A percentile compares a stretch with the other conserved stretches of the same genome.
Conservation (phyloP, 2,113 vertebrate species). For the Argyrosomus japonicus region DNA sequence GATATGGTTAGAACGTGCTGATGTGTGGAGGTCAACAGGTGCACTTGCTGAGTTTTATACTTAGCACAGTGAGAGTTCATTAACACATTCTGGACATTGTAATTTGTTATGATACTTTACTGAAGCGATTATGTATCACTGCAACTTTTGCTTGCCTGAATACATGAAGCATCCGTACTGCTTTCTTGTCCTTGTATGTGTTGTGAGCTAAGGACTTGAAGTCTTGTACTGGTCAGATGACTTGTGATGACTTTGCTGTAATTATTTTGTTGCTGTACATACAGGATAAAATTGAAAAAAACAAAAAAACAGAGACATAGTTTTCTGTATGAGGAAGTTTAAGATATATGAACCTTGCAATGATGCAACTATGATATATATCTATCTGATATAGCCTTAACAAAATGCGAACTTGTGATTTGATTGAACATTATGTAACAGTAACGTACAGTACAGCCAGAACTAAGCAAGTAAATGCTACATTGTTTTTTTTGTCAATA, state of each 20-base stretch:
- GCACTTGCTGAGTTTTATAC: slow-evolving; percentile 35
- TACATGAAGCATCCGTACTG: not conserved
- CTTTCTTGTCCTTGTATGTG: not conserved
- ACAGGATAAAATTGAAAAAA: not conserved
- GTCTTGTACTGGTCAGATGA: not conserved
- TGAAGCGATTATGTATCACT: slow-evolving; percentile 23
- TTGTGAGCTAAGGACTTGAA: not conserved
- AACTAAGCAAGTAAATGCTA: not conserved
- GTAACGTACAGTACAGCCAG: not conserved
- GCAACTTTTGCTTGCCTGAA: slow-evolving; percentile 13
- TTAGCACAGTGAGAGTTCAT: slow-evolving; percentile 38
- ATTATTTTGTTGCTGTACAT: not conserved
- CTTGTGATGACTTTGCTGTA: not conserved
- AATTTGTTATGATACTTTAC: slow-evolving; percentile 19
- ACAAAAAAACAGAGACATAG: too few relatives aligned
- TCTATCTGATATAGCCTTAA: not conserved
- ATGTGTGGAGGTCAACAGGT: slow-evolving; percentile 40
- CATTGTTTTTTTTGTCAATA: not conserved
- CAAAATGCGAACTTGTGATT: not conserved
- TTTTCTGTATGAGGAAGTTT: too few relatives aligned
- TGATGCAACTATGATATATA: not conserved
- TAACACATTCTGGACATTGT: slow-evolving; percentile 13
- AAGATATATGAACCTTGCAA: not conserved
- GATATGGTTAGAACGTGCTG: slow-evolving; percentile 21
- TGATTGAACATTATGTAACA: not conserved